Base-by-base conservation (phyloP, 2,113 vertebrate genomes). In the Oncorhynchus keta region DNA sequence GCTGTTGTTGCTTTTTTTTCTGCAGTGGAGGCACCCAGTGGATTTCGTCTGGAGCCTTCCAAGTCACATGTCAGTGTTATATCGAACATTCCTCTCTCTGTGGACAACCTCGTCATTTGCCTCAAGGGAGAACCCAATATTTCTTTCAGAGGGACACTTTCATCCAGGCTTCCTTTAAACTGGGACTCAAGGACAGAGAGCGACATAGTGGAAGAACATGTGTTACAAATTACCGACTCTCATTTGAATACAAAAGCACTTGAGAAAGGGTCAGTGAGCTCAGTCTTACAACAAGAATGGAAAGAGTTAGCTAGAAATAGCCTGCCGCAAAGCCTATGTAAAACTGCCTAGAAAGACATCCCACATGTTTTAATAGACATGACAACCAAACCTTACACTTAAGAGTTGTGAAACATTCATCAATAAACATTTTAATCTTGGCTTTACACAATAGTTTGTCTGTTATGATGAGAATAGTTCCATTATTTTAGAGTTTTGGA, bases 201-300 rank as follows among this genome's bases (percentile, higher is more conserved):
- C 78, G 84, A 83, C 87, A 86, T 75, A 70, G 76, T 81, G 48
- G 79, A n/a, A 76, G 75, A 76, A 89, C 93, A 93, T 91, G 81
- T 94, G 93, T 89, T 89, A 78, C 68, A 80, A 74, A 90, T 93
- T 93, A 93, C 45, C 30, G 3, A 49, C 75, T 77, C 85, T 88
- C 83, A 92, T 93, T 91, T 92, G 89, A 92, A 92, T 91, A 92
- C 90, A 93, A 93, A 92, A 92, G 89, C 84, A 87, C 73, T 81
- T 72, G 85, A 51, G 57, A 80, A 32, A 79, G 83, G 78, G 84
- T 79, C 83, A 78, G 72, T 66, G 82, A 82, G 81, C 77, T 8
- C 30, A 70, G 74, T 79, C 82, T 84, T 86, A 89, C 88, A 85
- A 55, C 83, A 68, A 81, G 81, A 90, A 88, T 86, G 84, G 90